Base-by-base conservation (phyloP, 2,888 invertebrate genomes). In the Eulithis testata region DNA sequence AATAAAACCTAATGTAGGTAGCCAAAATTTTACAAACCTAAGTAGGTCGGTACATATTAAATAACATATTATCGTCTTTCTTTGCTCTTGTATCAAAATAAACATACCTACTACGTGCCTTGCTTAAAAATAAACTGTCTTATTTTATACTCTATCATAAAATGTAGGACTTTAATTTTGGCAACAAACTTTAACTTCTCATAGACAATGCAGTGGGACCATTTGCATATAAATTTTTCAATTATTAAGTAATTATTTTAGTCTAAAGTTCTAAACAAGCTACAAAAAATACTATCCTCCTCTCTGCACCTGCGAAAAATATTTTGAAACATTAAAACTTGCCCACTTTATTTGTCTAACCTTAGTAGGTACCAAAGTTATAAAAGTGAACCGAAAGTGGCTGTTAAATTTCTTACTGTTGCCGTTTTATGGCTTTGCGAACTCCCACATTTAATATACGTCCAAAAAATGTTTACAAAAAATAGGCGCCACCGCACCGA, bases 381-480 rank as follows among this genome's bases (percentile, higher is more conserved):
- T 85, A 86, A 80, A 21, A 77, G 75, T 76, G 80, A 76, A 82
- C 88, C 85, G 78, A 87, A 87, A 88, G 83, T 84, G 88, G 84
- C 84, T 84, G 87, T 89, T 85, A 86, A 88, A 86, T 84, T 87
- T 90, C 87, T 86, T 86, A 83, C 82, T 77, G 83, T 88, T 89
- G 90, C 90, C 83, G 90, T 89, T 92, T 91, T 92, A 92, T 91
- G 87, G 85, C 85, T 76, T 80, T 81, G 86, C 86, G 87, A 89
- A 85, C 82, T 87, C 83, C 78, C 80, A 80, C 49, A 81, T 87
- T 86, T 87, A 86, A 87, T 88, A 86, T 86, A 84, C 81, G 82
- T 76, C 81, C 82, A 88, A 91, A 91, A 91, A 89, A 86, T 87
- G 76, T 80, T 76, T 68, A 86, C 87, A 92, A 93, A 92, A 93